Evolutionary conservation across 2,797 vertebrate species (phyloP), one percentile per base, ranked within the genome.

Genomic region (Acanthopagrus latus): DNA sequence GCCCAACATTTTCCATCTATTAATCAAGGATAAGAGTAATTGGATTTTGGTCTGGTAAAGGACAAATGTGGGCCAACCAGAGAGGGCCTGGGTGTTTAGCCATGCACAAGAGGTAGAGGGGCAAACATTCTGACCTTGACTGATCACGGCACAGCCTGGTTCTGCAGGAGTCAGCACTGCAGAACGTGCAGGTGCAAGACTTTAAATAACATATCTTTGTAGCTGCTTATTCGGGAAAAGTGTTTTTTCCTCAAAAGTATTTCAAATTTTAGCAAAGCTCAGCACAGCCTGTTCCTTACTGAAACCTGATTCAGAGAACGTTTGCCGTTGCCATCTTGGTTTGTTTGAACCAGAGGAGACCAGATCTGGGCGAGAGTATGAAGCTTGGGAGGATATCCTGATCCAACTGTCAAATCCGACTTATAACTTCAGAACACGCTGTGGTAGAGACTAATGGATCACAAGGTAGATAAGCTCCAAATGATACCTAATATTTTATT

Each of bases 91-190:
- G 41, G 71, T 82, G 86, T 93, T 94, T 92, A 89, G 62, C 86
- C 71, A 88, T 90, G 90, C 89, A 87, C 70, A 51, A 75, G 78
- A 57, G 69, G 88, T 52, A 83, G 57, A 78, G 76, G 60, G 51
- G 64, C 47, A 58, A 65, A 59, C 51, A 64, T 58, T 51, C 54
- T 76, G 90, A 87, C 88, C 92, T 91, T 92, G 92, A 90, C 88
- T 89, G 86, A 92, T 94, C 88, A 85, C 86, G 56, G 73, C 62
- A 16, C 56, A 18, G 47, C 54, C 46, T 33, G 43, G 14, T 87
- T 89, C 76, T 89, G 85, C 85, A 82, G 58, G 51, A 91, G 88
- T 91, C 91, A 91, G 89, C 90, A 85, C 55, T 67, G 77, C 73
- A 65, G 59, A 52, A 23, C 47, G 33, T 3, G 70, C 80, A 85